A percentile compares a stretch with the other conserved stretches of the same genome.
Conservation (phyloP, 2,113 vertebrate species). For the Globicephala melas region DNA sequence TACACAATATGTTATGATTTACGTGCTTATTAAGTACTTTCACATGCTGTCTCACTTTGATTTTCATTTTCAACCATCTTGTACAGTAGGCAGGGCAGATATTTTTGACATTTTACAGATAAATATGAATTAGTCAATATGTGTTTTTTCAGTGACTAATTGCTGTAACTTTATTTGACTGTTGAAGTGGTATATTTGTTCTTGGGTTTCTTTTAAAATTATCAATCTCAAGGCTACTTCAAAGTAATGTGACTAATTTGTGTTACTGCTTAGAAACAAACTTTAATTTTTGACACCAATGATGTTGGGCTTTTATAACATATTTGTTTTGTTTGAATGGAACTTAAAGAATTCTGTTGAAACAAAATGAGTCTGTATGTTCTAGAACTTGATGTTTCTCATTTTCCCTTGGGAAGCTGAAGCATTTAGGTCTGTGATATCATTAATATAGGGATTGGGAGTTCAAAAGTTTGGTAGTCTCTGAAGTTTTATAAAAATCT, state of each 20-base stretch:
- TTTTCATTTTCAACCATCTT: constrained; percentile 21
- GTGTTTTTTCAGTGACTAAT: background rate
- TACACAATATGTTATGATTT: background rate
- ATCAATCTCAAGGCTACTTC: background rate
- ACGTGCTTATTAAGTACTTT: background rate
- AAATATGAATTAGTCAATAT: background rate
- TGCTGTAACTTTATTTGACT: background rate
- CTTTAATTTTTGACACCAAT: background rate
- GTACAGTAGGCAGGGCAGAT: background rate
- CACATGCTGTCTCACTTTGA: background rate
- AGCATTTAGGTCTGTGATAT: background rate
- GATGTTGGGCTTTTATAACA: background rate
- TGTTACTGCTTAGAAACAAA: background rate
- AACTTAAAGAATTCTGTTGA: background rate
- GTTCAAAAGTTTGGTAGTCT: background rate
- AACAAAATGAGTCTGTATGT: constrained; percentile 17
- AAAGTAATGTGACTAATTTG: background rate
- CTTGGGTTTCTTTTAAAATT: background rate
- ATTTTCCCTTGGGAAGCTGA: background rate
- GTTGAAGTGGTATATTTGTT: background rate
- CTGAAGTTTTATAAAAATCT: background rate
- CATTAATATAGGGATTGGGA: background rate
- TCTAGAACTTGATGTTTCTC: background rate
- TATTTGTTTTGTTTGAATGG: background rate
- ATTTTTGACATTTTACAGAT: background rate